phyloP scores from a whole-genome alignment of 2,888 invertebrate species.

The Zaprionus lineosus region DNA sequence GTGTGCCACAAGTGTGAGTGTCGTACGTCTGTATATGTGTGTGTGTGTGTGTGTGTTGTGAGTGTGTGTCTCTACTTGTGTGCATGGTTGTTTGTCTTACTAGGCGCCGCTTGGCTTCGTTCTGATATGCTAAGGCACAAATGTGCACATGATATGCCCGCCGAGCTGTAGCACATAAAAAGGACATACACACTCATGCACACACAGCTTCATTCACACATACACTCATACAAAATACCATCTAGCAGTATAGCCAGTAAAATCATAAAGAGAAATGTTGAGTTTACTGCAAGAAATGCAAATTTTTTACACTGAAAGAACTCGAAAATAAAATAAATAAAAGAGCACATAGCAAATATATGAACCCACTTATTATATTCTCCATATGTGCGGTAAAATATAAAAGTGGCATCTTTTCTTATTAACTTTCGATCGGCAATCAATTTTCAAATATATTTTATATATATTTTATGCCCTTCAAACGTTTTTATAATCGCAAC shows the following conservation, averaged over 20 bases:
- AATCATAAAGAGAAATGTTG: constrained; percentile 75
- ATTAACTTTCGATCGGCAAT: too few relatives aligned
- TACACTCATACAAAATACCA: constrained; percentile 17
- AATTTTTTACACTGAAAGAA: constrained; percentile 42
- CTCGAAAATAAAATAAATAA: not conserved
- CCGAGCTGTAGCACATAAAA: constrained; percentile 37
- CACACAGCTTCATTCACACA: constrained; percentile 2
- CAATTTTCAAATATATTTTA: too few relatives aligned
- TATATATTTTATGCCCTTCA: too few relatives aligned
- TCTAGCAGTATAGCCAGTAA: constrained; percentile 30
- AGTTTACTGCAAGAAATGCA: constrained; percentile 76
- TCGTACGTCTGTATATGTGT: not conserved
- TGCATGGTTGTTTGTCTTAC: constrained; percentile 41
- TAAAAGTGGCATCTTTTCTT: too few relatives aligned
- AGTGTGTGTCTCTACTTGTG: not conserved
- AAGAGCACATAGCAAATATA: not conserved
- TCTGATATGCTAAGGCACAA: constrained; percentile 53
- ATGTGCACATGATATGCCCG: constrained; percentile 60
- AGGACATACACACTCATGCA: constrained; percentile 15
- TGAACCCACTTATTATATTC: not conserved
- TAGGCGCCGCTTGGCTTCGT: constrained; percentile 35
- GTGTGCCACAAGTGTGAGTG: not conserved
- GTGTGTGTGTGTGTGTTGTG: not conserved
- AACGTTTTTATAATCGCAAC: too few relatives aligned
- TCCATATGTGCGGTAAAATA: too few relatives aligned